A percentile compares a stretch with the other conserved stretches of the same genome.
Conservation (phyloP, 2,113 vertebrate species). For the Sardina pilchardus region DNA sequence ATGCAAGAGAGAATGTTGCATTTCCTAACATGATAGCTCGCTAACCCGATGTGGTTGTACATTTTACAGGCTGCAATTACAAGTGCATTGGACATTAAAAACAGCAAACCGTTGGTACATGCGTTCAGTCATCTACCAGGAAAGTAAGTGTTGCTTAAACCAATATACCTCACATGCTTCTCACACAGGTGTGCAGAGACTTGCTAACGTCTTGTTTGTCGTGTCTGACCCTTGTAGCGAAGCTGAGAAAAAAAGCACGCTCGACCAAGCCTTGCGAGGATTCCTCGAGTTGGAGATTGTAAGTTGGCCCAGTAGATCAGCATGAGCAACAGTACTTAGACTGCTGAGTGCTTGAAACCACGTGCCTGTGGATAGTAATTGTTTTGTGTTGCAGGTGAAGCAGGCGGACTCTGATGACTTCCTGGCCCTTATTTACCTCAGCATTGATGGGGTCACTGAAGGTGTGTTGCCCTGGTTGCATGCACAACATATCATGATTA, state of each 20-base stretch:
- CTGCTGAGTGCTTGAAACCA: background rate
- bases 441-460: conserved; percentile 91
- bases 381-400: conserved; percentile 73
- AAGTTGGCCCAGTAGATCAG: conserved; percentile 53
- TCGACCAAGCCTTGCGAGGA: conserved; percentile 91
- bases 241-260: conserved; percentile 92
- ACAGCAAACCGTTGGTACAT: conserved; percentile 78
- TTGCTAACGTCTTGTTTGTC: background rate
- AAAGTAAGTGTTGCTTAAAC: conserved; percentile 74
- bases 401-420: conserved; percentile 86
- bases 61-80: conserved; percentile 77
- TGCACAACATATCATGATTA: background rate
- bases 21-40: background rate
- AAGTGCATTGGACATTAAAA: conserved; percentile 79
- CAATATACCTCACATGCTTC: background rate
- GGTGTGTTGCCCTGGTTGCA: conserved; percentile 65
- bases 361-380: background rate
- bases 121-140: conserved; percentile 87
- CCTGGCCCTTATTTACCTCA: conserved; percentile 91
- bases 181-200: background rate
- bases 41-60: background rate
- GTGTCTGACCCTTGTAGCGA: conserved; percentile 75
- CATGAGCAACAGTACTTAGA: background rate
- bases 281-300: conserved; percentile 94
- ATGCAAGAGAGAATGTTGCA: background rate